These are phyloP conservation scores for Serripes groenlandicus DNA, from an alignment of 2,888 invertebrate genomes.

Conservation along the genomic window DNA sequence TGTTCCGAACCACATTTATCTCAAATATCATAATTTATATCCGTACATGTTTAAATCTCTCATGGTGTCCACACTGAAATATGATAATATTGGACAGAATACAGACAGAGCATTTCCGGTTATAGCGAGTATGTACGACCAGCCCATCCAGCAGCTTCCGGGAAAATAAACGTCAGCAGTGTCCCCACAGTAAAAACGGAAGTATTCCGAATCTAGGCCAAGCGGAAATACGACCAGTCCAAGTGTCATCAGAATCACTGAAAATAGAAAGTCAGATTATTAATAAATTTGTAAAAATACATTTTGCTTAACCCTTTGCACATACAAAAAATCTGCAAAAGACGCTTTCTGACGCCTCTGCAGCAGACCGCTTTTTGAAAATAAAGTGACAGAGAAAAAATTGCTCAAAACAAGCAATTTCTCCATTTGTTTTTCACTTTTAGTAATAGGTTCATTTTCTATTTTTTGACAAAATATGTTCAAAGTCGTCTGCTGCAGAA, in stretches of 20 bases:
- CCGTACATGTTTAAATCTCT: slow-evolving; percentile 9
- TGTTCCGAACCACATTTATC: too few species aligned
- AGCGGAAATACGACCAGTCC: slow-evolving; percentile 86
- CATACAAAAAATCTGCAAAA: too few species aligned
- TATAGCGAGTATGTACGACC: slow-evolving; percentile 87
- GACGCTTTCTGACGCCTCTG: too few species aligned
- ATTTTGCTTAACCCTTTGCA: too few species aligned
- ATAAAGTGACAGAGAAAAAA: too few species aligned
- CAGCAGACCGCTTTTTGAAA: too few species aligned
- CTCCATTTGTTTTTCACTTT: too few species aligned
- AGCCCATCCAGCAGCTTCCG: slow-evolving; percentile 86
- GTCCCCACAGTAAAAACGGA: slow-evolving; percentile 85
- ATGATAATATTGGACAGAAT: slow-evolving; percentile 86
- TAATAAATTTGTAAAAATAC: too few species aligned
- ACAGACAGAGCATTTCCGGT: slow-evolving; percentile 86
- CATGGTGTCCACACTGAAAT: slow-evolving; percentile 54
- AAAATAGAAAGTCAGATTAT: slow-evolving; percentile 72
- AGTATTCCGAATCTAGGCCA: slow-evolving; percentile 86
- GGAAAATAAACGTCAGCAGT: slow-evolving; percentile 79
- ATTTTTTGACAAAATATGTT: too few species aligned
- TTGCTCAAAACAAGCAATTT: too few species aligned
- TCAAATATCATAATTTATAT: slow-evolving; percentile 23
- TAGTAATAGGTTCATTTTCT: too few species aligned
- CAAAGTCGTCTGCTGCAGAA: too few species aligned
- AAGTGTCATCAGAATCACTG: slow-evolving; percentile 86